Evolutionary conservation across 2,888 invertebrate genomes (phyloP), one percentile per base, ranked within the genome.

Genomic region (Pachycephus smyrnensis): DNA sequence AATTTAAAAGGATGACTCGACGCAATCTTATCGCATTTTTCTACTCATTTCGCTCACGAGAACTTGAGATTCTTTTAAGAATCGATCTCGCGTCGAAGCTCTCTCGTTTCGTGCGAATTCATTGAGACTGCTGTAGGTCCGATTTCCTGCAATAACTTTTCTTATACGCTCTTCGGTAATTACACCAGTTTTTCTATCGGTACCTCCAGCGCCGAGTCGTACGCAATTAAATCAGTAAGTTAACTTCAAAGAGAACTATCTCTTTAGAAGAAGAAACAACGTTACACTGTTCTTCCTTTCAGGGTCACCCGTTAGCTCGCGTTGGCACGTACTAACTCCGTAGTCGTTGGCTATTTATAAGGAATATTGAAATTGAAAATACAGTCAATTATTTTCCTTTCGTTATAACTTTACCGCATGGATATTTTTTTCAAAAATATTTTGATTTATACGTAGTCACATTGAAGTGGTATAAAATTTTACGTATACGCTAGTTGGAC

Each of bases 101-200:
- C 23, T 55, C 55, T 23, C 23, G 2, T 55, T 55, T 55, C 55
- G 55, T 80, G 81, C 79, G 80, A 79, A 83, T 83, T 83, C 80
- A 80, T 82, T 79, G 78, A 32, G 77, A 55, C 40, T 40, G 75
- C 78, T 77, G 77, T 78, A 78, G 77, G 75, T 77, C 77, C 74
- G 76, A 79, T 80, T 79, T 23, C 32, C 75, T 69, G 76, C 74
- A 82, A 83, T 83, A 80, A 83, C 79, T 23, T 55, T 55, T 55
- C 55, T 55, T 55, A 4, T 23, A 23, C 1, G 55, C 55, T 23
- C 55, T 55, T 55, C 55, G 55, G 9, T 55, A 55, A 55, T 55
- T 55, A 55, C 55, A 55, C 55, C 55, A 55, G 55, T 55, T 55
- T 55, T 55, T 55, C 55, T 55, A 23, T 0, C 23, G 23, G 23